Evolutionary conservation across 2,797 vertebrate genomes (phyloP), one percentile per base, ranked within the genome.

Genomic region (Hylomyscus alleni): DNA sequence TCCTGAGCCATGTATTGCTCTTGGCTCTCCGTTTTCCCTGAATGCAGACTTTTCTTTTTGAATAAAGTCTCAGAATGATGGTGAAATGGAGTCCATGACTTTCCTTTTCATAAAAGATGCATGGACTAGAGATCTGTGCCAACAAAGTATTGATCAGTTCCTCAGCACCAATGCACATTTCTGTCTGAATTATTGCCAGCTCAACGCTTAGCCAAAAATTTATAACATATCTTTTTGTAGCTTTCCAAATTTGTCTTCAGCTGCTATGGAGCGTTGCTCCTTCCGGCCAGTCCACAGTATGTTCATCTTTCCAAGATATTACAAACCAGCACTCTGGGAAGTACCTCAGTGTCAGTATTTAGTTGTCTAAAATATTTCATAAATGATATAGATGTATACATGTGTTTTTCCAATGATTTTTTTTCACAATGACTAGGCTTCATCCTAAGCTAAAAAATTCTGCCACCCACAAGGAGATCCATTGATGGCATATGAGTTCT

Each of bases 31-130:
- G 0, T 52, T 73, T 81, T 80, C 83, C 58, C 73, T 76, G 52
- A 81, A 81, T 56, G 67, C 37, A 81, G 44, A 95, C 54, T 65
- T 92, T 72, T 87, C 60, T 65, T 60, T 24, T 81, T 95, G 65
- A 90, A 58, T 31, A 62, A 58, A 84, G 37, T 37, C 19, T 62
- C 72, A 26, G 3, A 65, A n/a, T 26, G 44, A 69, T 40, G 31
- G 44, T 8, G 62, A 81, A 19, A 1, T 78, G 8, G 60, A 78
- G 12, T 5, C 40, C n/a, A 37, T 19, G 40, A 37, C 12, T 56
- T 88, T 31, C 73, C 77, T 86, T 85, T 69, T 65, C 37, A 34
- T 37, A 34, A 58, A 82, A 69, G 65, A 81, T 58, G 37, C n/a
- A 20, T 77, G 69, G 76, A 67, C 54, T 60, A 92, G 62, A 50